Conservation (phyloP, 2,797 vertebrate genomes). For the Perodicticus potto region DNA sequence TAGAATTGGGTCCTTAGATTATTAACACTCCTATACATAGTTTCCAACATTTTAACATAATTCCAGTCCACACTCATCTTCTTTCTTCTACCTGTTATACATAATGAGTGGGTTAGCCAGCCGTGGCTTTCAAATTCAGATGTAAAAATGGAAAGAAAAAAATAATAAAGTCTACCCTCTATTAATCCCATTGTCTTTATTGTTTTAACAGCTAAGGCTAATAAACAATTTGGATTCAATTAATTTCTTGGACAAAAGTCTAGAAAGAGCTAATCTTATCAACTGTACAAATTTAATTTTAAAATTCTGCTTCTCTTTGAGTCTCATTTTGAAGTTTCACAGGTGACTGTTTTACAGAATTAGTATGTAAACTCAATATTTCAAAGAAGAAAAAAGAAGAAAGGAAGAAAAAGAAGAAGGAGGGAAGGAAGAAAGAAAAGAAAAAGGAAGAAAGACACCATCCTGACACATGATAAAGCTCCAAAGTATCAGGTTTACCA, state of each 20-base stretch:
- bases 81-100: background rate
- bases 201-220: background rate
- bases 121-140: background rate
- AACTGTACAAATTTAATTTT: slow-evolving; percentile 49
- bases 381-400: background rate
- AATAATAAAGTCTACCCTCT: background rate
- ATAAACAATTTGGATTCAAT: background rate
- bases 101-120: background rate
- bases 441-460: background rate
- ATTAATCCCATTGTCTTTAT: slow-evolving; percentile 10
- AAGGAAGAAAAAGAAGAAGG: background rate
- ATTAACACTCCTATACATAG: background rate
- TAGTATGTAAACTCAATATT: background rate
- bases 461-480: background rate
- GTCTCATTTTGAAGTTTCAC: slow-evolving; percentile 65
- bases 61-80: background rate
- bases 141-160: background rate
- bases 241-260: slow-evolving; percentile 30
- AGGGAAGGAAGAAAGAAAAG: background rate
- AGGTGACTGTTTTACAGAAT: background rate
- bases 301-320: slow-evolving; percentile 45
- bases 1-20: background rate
- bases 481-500: slow-evolving; percentile 41
- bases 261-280: slow-evolving; percentile 49
- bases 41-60: background rate